These are phyloP conservation scores for Cyprinodon diabolis DNA, from an alignment of 2,797 vertebrate genomes.

Conservation along the genomic window DNA sequence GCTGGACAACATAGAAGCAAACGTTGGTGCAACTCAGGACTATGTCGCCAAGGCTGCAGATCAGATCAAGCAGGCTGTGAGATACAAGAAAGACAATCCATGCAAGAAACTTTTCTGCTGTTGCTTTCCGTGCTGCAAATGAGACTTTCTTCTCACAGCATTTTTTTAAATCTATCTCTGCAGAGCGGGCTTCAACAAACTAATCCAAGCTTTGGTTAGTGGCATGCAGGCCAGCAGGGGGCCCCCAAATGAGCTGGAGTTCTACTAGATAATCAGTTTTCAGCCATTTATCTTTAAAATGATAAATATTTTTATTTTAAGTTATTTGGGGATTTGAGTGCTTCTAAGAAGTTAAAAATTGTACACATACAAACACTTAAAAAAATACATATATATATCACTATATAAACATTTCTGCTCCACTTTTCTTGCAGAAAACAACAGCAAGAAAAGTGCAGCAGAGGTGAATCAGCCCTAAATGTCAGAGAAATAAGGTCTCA, in stretches of 20 bases:
- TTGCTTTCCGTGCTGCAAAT: constrained; percentile 88
- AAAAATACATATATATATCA: too few relatives aligned
- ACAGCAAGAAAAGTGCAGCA: too few relatives aligned
- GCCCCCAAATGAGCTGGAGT: neutral
- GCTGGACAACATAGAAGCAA: constrained; percentile 89
- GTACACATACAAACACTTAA: too few relatives aligned
- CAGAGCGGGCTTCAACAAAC: neutral
- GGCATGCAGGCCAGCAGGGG: neutral
- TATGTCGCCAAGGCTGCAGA: constrained; percentile 83
- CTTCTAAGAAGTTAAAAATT: too few relatives aligned
- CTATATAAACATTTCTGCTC: too few relatives aligned
- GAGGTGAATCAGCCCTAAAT: too few relatives aligned
- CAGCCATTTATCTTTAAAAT: neutral
- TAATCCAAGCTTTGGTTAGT: neutral
- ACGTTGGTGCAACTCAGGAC: constrained; percentile 85
- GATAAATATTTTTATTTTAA: too few relatives aligned
- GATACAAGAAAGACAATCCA: constrained; percentile 88
- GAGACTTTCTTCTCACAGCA: neutral
- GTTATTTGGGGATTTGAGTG: too few relatives aligned
- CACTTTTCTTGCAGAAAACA: too few relatives aligned
- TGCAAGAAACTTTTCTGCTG: constrained; percentile 90
- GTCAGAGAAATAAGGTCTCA: too few relatives aligned
- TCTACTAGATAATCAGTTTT: too few relatives aligned
- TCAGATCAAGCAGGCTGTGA: constrained; percentile 85
- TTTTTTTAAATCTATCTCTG: too few relatives aligned